Evolutionary conservation across 2,797 vertebrate genomes (phyloP).

Genomic region (Masticophis lateralis): DNA sequence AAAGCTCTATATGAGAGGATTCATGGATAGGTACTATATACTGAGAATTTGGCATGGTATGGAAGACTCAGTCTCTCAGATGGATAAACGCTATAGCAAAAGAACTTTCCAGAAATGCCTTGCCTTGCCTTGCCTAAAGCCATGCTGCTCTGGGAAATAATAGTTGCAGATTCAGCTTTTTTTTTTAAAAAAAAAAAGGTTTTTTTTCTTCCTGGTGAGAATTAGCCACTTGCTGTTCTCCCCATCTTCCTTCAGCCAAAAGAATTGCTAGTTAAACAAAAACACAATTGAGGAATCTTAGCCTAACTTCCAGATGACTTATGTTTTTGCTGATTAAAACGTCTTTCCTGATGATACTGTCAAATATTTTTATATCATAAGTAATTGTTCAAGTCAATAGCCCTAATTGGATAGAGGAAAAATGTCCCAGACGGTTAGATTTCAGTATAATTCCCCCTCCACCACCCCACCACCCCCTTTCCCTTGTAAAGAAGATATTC

Average conservation of each 20-base stretch:
- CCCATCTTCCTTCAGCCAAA: not conserved
- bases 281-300: not conserved
- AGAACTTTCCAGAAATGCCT: not conserved
- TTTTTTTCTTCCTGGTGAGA: not conserved
- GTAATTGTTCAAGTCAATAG: not conserved
- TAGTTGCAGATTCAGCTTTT: not conserved
- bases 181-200: too few species aligned
- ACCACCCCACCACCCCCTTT: not conserved
- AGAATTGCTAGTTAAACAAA: not conserved
- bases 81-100: not conserved
- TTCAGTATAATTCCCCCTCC: not conserved
- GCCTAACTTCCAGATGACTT: not conserved
- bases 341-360: not conserved
- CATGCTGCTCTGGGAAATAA: not conserved
- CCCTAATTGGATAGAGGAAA: not conserved
- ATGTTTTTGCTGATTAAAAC: not conserved
- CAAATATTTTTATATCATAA: not conserved
- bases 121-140: not conserved
- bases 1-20: not conserved
- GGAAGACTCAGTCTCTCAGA: not conserved
- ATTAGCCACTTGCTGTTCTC: not conserved
- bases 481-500: not conserved
- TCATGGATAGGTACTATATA: not conserved
- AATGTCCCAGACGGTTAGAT: not conserved
- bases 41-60: not conserved